Conservation (phyloP, 1,140 invertebrate species). For the Pachyrhynchus sulphureomaculatus region DNA sequence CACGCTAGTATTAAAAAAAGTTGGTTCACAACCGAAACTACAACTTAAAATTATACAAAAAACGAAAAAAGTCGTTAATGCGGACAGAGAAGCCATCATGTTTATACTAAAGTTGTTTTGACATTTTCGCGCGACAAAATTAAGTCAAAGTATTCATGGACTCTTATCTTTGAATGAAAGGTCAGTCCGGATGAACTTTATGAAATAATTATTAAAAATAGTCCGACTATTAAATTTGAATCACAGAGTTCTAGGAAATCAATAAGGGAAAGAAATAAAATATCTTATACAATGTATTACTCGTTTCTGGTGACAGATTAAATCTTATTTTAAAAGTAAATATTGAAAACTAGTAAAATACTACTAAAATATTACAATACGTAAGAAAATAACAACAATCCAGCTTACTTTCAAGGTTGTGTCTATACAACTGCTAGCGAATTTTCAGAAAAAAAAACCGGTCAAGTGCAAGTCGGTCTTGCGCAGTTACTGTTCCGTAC, state of each 20-base stretch:
- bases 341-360: too few species aligned
- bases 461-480: too few species aligned
- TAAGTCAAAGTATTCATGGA: constrained; percentile 18
- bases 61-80: not conserved
- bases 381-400: too few species aligned
- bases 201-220: constrained; percentile 36
- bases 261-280: not conserved
- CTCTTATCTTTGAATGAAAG: constrained; percentile 33
- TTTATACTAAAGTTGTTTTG: constrained; percentile 31
- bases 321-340: too few species aligned
- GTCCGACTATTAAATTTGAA: not conserved
- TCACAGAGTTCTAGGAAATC: not conserved
- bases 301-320: too few species aligned
- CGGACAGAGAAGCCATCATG: constrained; percentile 17
- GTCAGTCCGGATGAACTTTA: constrained; percentile 15
- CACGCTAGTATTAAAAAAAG: constrained; percentile 41
- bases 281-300: too few species aligned
- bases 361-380: too few species aligned
- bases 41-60: constrained; percentile 9
- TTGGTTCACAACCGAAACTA: constrained; percentile 30
- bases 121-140: constrained; percentile 21
- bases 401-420: too few species aligned
- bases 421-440: too few species aligned
- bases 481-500: too few species aligned
- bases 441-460: too few species aligned